These are phyloP conservation scores for Polietes domitor DNA, from an alignment of 2,888 invertebrate species.

Conservation along the genomic window DNA sequence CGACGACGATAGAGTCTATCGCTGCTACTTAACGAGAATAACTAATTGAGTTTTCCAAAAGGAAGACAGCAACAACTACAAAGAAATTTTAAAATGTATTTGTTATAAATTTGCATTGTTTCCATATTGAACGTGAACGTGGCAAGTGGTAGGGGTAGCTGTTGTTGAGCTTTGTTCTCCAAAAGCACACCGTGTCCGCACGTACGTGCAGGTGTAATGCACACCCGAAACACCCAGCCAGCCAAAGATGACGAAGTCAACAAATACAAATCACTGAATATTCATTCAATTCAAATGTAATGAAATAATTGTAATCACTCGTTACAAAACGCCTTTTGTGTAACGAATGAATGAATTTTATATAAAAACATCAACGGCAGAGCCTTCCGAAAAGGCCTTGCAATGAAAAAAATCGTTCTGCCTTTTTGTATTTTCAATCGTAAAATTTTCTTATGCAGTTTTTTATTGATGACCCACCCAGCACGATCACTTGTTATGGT, in stretches of 20 bases:
- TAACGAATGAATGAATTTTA: conserved; percentile 12
- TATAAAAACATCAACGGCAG: background rate
- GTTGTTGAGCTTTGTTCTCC: conserved; percentile 3
- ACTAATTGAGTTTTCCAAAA: conserved; percentile 44
- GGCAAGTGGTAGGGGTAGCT: background rate
- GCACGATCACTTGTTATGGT: background rate
- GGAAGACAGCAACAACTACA: background rate
- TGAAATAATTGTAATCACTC: conserved; percentile 15
- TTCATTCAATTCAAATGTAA: conserved; percentile 27
- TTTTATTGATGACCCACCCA: no score
- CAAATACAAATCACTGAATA: conserved; percentile 23
- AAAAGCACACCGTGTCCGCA: conserved; percentile 10
- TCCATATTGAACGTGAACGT: conserved; percentile 12
- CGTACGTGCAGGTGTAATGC: conserved; percentile 38
- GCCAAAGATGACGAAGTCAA: background rate
- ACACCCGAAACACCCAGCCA: background rate
- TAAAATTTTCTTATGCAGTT: background rate
- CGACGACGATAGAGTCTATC: background rate
- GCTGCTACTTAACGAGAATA: conserved; percentile 30
- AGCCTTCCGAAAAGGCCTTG: background rate
- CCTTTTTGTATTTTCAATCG: no score
- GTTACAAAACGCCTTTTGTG: conserved; percentile 17
- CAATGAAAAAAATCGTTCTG: background rate
- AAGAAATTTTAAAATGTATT: background rate
- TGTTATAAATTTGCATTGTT: conserved; percentile 38